Evolutionary conservation across 2,113 vertebrate species (phyloP), one percentile per base, ranked within the genome.

Genomic region (Hemichromis elongatus): DNA sequence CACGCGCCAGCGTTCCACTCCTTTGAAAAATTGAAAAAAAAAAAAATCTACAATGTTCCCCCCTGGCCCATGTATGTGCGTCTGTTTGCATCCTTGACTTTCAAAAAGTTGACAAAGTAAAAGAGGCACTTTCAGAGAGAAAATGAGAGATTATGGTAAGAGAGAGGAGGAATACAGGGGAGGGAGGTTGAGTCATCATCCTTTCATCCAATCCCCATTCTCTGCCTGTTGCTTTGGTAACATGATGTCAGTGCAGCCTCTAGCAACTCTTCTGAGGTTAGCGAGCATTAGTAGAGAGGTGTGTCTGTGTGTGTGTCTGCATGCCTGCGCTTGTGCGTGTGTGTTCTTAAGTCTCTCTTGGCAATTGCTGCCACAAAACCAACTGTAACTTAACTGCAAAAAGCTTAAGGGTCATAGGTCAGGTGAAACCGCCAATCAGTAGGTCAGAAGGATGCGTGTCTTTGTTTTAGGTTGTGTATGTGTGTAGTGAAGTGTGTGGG

Each of bases 141-240:
- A 77, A 42, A 55, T 59, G 42, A 84, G 80, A 85, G 70, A 88
- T 79, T 54, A 81, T 80, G 57, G 55, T 35, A 78, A 75, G 77
- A 75, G 63, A 66, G 81, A 79, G 73, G 66, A 89, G 57, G 83
- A 82, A 47, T 42, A 86, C 7, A 78, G 90, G 85, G 83, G 85
- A 91, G 90, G 70, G 79, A 82, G 77, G 88, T 94, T 94, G 92
- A 94, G 89, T 95, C 93, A 94, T 93, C 90, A 73, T 80, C 50
- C 77, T 59, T 81, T 93, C 35, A 9, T 87, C 92, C 93, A 95
- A 93, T 95, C 90, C 33, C 80, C 77, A 77, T 42, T 24, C 61
- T 92, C 88, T 87, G 92, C 92, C 92, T 94, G 94, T 94, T 94
- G 94, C 93, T 94, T 91, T 95, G 94, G 92, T 93, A 93, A 94